Percentiles rank a stretch among this genome's conserved stretches.
phyloP scores from a whole-genome alignment of 1,140 invertebrate species.

The Eumaeus atala region DNA sequence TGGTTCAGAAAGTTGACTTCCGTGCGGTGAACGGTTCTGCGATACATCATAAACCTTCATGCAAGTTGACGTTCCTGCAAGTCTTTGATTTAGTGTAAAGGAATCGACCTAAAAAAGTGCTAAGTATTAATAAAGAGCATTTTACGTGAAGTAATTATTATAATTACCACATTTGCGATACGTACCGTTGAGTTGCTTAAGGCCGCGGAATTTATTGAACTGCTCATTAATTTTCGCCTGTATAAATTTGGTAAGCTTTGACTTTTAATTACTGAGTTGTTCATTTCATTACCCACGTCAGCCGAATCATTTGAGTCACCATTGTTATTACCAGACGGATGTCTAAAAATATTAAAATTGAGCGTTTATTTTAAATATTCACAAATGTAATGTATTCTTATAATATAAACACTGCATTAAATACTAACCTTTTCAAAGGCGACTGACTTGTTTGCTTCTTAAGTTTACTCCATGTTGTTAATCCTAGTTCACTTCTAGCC shows the following conservation, averaged over 20 bases:
- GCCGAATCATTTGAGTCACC: slow-evolving; percentile 58
- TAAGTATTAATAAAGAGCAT: slow-evolving; percentile 30
- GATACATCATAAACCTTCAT: slow-evolving; percentile 81
- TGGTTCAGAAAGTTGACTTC: slow-evolving; percentile 76
- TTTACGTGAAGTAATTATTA: slow-evolving; percentile 25
- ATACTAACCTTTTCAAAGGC: slow-evolving; percentile 63
- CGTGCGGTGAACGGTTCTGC: slow-evolving; percentile 65
- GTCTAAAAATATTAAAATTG: slow-evolving; percentile 59
- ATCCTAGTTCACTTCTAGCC: slow-evolving; percentile 87
- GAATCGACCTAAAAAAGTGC: slow-evolving; percentile 70
- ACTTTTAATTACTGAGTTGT: slow-evolving; percentile 77
- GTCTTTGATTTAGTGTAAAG: slow-evolving; percentile 68
- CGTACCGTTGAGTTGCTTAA: slow-evolving; percentile 78
- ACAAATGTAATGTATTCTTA: slow-evolving; percentile 4
- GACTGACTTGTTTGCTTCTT: slow-evolving; percentile 76
- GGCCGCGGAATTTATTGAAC: slow-evolving; percentile 65
- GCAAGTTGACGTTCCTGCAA: slow-evolving; percentile 67
- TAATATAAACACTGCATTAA: slow-evolving; percentile 1
- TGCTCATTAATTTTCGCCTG: slow-evolving; percentile 60
- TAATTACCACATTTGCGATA: slow-evolving; percentile 30
- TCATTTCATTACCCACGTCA: slow-evolving; percentile 60
- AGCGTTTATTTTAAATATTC: slow-evolving; percentile 5
- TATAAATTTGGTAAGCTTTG: slow-evolving; percentile 84
- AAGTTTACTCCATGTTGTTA: slow-evolving; percentile 89
- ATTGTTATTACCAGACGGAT: slow-evolving; percentile 88